These are phyloP conservation scores for Crocallis elinguaria DNA, from an alignment of 2,888 invertebrate species.

Conservation along the genomic window DNA sequence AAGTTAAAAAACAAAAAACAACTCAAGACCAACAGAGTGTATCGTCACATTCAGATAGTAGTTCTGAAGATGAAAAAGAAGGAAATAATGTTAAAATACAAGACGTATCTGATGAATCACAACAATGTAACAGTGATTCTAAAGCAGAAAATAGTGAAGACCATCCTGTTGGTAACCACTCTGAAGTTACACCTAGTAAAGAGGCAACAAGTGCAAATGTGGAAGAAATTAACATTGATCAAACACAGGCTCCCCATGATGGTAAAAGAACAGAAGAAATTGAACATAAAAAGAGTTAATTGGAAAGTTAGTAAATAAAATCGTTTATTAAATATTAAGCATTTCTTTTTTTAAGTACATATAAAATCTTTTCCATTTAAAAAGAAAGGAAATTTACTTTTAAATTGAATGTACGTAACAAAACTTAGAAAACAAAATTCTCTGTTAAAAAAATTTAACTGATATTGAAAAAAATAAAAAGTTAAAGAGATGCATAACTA, in stretches of 20 bases:
- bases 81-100: conserved; percentile 14
- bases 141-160: conserved; percentile 41
- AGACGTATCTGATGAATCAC: conserved; percentile 30
- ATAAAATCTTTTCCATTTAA: no score
- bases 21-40: conserved; percentile 31
- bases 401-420: no score
- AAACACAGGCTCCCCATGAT: no score
- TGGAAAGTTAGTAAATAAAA: not conserved
- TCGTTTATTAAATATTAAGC: no score
- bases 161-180: conserved; percentile 2
- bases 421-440: no score
- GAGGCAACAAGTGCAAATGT: no score
- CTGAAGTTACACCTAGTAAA: not conserved
- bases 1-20: conserved; percentile 71
- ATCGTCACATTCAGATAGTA: conserved; percentile 66
- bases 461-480: no score
- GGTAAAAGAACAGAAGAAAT: conserved; percentile 14
- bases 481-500: conserved; percentile 23
- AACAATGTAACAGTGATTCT: conserved; percentile 28
- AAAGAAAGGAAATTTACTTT: no score
- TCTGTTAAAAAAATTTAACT: no score
- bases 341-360: no score
- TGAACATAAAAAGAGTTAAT: conserved; percentile 1
- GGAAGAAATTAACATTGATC: no score
- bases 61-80: conserved; percentile 45